These are phyloP conservation scores for Trinectes maculatus DNA, from an alignment of 2,113 vertebrate species.

Conservation along the genomic window DNA sequence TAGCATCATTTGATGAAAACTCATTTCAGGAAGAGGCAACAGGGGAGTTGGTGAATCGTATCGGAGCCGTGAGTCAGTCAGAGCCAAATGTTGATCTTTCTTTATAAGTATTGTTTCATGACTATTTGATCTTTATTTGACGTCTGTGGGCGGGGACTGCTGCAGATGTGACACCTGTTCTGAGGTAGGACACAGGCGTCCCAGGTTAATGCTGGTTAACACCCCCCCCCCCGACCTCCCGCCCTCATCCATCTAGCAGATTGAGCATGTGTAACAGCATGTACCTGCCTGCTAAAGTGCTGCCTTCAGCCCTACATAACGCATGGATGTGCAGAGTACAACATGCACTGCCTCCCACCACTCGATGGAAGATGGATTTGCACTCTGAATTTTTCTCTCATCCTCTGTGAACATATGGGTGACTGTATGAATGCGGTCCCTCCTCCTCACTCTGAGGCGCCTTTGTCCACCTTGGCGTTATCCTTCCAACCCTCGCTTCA, in stretches of 20 bases:
- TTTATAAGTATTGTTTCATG: constrained; percentile 12
- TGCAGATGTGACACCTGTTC: constrained; percentile 63
- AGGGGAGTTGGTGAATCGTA: constrained; percentile 42
- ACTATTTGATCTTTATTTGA: constrained; percentile 5
- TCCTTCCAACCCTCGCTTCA: constrained; percentile 8
- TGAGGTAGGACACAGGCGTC: constrained; percentile 43
- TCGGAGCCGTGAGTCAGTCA: too few relatives aligned
- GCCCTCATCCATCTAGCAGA: constrained; percentile 40
- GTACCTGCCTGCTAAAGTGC: constrained; percentile 58
- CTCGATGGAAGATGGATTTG: constrained; percentile 56
- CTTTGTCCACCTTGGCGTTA: constrained; percentile 19
- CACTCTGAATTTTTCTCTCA: constrained; percentile 37
- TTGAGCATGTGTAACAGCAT: constrained; percentile 42
- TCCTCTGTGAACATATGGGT: constrained; percentile 40
- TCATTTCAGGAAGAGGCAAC: constrained; percentile 53
- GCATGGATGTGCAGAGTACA: constrained; percentile 44
- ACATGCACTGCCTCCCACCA: constrained; percentile 26
- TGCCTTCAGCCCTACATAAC: constrained; percentile 44
- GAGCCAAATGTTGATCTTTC: constrained; percentile 34
- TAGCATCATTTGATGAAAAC: constrained; percentile 61
- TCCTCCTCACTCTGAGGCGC: constrained; percentile 33
- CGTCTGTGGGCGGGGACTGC: constrained; percentile 38
- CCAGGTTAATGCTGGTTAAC: constrained; percentile 58
- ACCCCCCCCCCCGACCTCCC: constrained; percentile 32
- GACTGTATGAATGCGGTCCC: constrained; percentile 15